Base-by-base conservation (phyloP, 2,888 invertebrate genomes). In the Eilema depressum region DNA sequence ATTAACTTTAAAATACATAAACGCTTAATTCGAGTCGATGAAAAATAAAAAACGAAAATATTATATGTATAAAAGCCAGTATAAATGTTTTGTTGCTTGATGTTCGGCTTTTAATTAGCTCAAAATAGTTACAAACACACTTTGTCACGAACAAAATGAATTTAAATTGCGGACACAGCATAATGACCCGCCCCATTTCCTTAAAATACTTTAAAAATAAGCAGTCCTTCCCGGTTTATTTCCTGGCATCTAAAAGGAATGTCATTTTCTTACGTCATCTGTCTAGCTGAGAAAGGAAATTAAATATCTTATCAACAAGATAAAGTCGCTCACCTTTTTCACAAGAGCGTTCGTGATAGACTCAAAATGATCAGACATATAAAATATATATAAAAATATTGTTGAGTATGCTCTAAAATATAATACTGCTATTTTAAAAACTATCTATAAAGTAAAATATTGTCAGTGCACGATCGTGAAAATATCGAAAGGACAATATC, bases 291-390 rank as follows among this genome's bases (percentile, higher is more conserved):
- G 84, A 87, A 83, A 92, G 93, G 93, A 93, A 93, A 93, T 93
- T 93, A 93, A 91, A 91, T 89, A 85, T 89, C 89, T 91, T 91
- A 91, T 91, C 91, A 85, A 76, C 28, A 75, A 85, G 89, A 89
- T 92, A 89, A 89, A 88, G 88, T 88, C 88, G 79, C 83, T 88
- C 87, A 87, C 85, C 86, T 89, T 91, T 80, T 89, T 87, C 83
- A 82, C 80, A 76, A 61, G 78, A 75, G 75, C 76, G 37, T 79
- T 83, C 81, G 75, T 76, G 81, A 85, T 80, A 82, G 79, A 79
- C 76, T 71, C 63, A 30, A 78, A 69, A 67, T 37, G 65, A 57
- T 70, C 66, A 28, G 71, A 79, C 75, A 75, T 75, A 61, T 53
- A n/a, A 53, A n/a, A 53, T 53, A 53, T 20, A 53, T 47, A 47